Percentiles rank a stretch among this genome's conserved stretches.
Conservation (phyloP, 2,888 invertebrate genomes). For the Hylaea fasciaria region DNA sequence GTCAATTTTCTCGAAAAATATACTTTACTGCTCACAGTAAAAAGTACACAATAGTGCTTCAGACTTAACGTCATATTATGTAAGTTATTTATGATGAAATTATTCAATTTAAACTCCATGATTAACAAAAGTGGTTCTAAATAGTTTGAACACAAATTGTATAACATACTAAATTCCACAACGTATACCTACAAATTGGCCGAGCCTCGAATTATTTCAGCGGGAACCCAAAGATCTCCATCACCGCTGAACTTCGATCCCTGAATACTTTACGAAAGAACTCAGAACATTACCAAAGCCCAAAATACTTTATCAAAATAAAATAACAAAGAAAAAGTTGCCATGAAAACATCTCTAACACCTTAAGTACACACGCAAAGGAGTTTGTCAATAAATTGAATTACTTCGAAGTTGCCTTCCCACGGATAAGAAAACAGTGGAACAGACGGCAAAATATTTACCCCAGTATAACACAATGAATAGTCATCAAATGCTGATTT, state of each 20-base stretch:
- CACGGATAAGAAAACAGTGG: slow-evolving; percentile 47
- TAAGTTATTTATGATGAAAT: no score
- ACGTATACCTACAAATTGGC: background rate
- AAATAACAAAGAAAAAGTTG: slow-evolving; percentile 25
- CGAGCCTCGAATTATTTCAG: slow-evolving; percentile 6
- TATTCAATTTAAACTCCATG: no score
- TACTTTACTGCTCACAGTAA: no score
- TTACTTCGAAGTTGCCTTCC: slow-evolving; percentile 50
- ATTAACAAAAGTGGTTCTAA: background rate
- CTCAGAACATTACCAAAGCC: slow-evolving; percentile 17
- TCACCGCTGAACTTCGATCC: slow-evolving; percentile 13
- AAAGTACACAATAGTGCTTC: no score
- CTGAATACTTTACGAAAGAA: slow-evolving; percentile 21
- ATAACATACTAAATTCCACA: background rate
- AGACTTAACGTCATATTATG: no score
- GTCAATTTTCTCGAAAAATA: no score
- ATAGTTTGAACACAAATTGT: background rate
- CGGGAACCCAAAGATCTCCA: slow-evolving; percentile 2
- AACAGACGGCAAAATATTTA: slow-evolving; percentile 51
- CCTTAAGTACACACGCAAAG: slow-evolving; percentile 39
- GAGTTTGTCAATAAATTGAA: slow-evolving; percentile 46
- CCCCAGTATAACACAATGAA: slow-evolving; percentile 45
- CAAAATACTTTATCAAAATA: slow-evolving; percentile 20
- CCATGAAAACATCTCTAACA: slow-evolving; percentile 31
- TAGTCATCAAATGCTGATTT: slow-evolving; percentile 43